These are phyloP conservation scores for Ophion ventricosus DNA, from an alignment of 2,888 invertebrate genomes.

Conservation along the genomic window DNA sequence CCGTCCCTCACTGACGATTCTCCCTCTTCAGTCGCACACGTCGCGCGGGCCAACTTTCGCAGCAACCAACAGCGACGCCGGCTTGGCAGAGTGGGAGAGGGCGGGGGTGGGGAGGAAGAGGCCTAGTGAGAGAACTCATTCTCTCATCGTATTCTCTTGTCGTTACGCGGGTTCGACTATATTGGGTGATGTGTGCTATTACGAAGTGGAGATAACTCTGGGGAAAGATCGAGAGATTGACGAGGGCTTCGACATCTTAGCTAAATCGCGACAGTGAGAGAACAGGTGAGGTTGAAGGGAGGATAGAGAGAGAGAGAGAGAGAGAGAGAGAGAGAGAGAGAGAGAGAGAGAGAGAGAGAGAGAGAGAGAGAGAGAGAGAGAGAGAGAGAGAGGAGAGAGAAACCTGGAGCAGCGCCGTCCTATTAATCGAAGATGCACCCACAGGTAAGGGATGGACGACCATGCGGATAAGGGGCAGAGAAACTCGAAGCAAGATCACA, in stretches of 20 bases:
- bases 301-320: slow-evolving; percentile 6
- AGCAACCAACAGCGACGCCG: slow-evolving; percentile 44
- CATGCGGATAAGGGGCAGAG: slow-evolving; percentile 20
- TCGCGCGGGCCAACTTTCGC: slow-evolving; percentile 55
- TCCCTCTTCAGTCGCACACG: slow-evolving; percentile 56
- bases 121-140: slow-evolving; percentile 55
- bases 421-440: slow-evolving; percentile 66
- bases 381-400: slow-evolving; percentile 26
- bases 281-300: slow-evolving; percentile 8
- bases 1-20: slow-evolving; percentile 49
- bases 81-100: not conserved
- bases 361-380: not conserved
- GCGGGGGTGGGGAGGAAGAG: no score
- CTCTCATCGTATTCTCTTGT: slow-evolving; percentile 59
- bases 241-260: slow-evolving; percentile 67
- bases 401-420: slow-evolving; percentile 59
- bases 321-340: slow-evolving; percentile 14
- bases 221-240: slow-evolving; percentile 68
- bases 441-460: slow-evolving; percentile 50
- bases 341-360: not conserved
- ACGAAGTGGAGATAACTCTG: slow-evolving; percentile 52
- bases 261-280: slow-evolving; percentile 57
- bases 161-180: slow-evolving; percentile 66
- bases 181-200: slow-evolving; percentile 62
- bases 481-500: slow-evolving; percentile 61